Evolutionary conservation across 2,113 vertebrate genomes (phyloP).

Genomic region (Pelobates fuscus): DNA sequence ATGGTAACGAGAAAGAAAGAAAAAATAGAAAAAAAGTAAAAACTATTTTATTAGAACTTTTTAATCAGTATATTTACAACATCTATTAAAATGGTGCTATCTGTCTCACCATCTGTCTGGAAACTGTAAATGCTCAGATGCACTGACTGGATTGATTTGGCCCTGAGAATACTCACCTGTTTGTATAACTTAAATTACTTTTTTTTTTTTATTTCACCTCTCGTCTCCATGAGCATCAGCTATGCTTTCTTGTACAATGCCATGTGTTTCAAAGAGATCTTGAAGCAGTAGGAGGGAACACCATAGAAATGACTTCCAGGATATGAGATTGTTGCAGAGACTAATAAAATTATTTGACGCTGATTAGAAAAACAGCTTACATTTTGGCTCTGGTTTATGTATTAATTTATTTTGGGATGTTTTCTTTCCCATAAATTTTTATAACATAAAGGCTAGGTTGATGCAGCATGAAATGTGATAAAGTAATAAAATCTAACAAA

Average conservation of each 20-base stretch:
- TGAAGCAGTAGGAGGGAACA: conserved; percentile 43
- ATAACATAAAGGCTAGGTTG: no score
- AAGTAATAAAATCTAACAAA: no score
- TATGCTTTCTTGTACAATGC: conserved; percentile 21
- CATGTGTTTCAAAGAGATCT: conserved; percentile 38
- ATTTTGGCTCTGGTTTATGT: neutral
- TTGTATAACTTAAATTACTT: conserved; percentile 26
- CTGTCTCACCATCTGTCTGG: conserved; percentile 9
- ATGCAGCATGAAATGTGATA: no score
- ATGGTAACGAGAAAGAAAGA: no score
- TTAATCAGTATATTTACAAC: neutral
- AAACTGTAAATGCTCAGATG: neutral
- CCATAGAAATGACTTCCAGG: conserved; percentile 34
- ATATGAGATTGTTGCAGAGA: conserved; percentile 44
- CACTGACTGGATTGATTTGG: conserved; percentile 1
- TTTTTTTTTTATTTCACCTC: conserved; percentile 23
- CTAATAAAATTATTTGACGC: conserved; percentile 36
- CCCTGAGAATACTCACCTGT: conserved; percentile 27
- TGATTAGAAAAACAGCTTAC: conserved; percentile 38
- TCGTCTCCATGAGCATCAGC: conserved; percentile 10
- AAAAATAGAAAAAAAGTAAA: neutral
- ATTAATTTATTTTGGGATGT: neutral
- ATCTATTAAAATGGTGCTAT: neutral
- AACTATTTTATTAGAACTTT: neutral
- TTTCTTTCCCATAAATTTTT: neutral